Evolutionary conservation across 2,797 vertebrate species (phyloP).

Genomic region (Oreonectes daqikongensis): DNA sequence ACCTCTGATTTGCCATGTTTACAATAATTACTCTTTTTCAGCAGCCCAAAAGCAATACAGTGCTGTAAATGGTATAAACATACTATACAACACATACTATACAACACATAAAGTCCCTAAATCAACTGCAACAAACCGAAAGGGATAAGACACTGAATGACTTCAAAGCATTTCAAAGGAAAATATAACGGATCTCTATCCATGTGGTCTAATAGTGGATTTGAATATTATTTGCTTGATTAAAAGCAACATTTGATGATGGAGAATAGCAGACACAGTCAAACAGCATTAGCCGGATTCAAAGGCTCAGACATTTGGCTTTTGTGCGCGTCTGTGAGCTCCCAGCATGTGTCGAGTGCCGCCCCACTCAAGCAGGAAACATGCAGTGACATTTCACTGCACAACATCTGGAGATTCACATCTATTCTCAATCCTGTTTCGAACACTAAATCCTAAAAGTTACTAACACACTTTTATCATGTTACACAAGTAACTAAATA

Average conservation of each 20-base stretch:
- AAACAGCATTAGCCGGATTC: not conserved
- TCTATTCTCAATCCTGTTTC: conserved; percentile 16
- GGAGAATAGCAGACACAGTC: not conserved
- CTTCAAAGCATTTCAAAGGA: not conserved
- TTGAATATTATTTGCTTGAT: not conserved
- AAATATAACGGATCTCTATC: conserved; percentile 1
- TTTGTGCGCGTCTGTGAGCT: conserved; percentile 14
- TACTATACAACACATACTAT: too few species aligned
- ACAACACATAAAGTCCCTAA: not conserved
- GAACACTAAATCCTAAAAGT: not conserved
- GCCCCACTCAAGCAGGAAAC: conserved; percentile 21
- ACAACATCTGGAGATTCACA: conserved; percentile 32
- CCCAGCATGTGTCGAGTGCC: conserved; percentile 1
- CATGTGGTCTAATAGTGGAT: not conserved
- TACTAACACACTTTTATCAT: not conserved
- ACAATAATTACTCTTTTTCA: not conserved
- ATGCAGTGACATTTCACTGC: conserved; percentile 14
- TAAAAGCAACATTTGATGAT: not conserved
- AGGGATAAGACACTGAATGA: not conserved
- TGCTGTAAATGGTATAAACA: not conserved
- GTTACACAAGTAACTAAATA: too few species aligned
- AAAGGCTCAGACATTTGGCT: conserved; percentile 11
- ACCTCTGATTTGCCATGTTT: not conserved
- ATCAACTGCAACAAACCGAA: not conserved
- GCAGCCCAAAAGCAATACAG: not conserved